A percentile compares a stretch with the other conserved stretches of the same genome.
Conservation (phyloP, 1,140 invertebrate species). For the Drosophila leontia region DNA sequence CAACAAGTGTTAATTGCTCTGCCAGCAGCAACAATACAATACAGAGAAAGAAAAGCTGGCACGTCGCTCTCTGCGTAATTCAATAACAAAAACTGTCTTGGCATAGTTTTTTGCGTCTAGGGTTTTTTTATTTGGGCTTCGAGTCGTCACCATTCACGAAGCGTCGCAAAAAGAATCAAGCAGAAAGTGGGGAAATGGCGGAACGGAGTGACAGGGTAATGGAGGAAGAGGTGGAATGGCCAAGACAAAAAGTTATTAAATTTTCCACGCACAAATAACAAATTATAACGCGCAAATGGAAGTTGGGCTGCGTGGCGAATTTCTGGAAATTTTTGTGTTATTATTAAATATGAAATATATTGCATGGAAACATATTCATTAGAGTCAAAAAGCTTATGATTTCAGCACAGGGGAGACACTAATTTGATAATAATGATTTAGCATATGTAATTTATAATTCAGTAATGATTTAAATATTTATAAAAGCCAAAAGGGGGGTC, state of each 20-base stretch:
- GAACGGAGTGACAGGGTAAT: background rate
- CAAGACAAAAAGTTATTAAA: constrained; percentile 38
- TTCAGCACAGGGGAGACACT: constrained; percentile 4
- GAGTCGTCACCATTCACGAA: constrained; percentile 14
- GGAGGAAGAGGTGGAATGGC: constrained; percentile 1
- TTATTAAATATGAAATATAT: constrained; percentile 18
- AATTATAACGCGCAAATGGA: constrained; percentile 38
- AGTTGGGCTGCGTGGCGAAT: constrained; percentile 36
- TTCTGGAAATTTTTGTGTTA: constrained; percentile 13
- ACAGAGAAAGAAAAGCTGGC: constrained; percentile 20
- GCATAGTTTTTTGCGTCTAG: constrained; percentile 30
- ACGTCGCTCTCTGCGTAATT: constrained; percentile 17
- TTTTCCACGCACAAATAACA: constrained; percentile 48
- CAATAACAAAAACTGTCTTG: constrained; percentile 30
- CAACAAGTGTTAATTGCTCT: constrained; percentile 77
- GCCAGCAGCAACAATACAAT: constrained; percentile 23
- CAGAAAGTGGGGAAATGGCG: constrained; percentile 25
- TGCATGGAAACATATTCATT: constrained; percentile 5
- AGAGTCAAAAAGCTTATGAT: background rate
- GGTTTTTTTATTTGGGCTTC: constrained; percentile 3
- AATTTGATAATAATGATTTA: constrained; percentile 5
- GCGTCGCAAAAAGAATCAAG: constrained; percentile 19
- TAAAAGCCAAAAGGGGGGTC: background rate
- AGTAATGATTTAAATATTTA: background rate
- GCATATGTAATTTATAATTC: background rate